A percentile compares a stretch with the other conserved stretches of the same genome.
Conservation (phyloP, 2,888 invertebrate species). For the Calliscelio sp. region DNA sequence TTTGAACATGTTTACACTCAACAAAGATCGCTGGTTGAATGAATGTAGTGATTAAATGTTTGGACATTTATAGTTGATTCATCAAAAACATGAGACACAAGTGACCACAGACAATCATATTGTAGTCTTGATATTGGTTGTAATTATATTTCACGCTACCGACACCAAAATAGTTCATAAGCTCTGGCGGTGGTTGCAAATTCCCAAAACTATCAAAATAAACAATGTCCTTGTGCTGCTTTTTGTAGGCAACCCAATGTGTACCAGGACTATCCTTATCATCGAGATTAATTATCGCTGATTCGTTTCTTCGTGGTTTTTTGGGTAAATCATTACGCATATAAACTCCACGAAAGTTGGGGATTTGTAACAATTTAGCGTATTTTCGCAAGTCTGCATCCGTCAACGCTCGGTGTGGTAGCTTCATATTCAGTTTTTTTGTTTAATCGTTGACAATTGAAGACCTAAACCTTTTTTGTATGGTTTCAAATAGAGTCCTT, state of each 20-base stretch:
- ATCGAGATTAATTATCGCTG: constrained; percentile 8
- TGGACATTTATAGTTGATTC: constrained; percentile 7
- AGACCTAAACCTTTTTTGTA: constrained; percentile 18
- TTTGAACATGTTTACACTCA: constrained; percentile 15
- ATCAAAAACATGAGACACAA: constrained; percentile 23
- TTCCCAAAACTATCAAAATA: constrained; percentile 85
- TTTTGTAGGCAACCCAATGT: constrained; percentile 77
- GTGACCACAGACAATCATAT: constrained; percentile 55
- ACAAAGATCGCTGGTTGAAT: constrained; percentile 7
- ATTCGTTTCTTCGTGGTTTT: background rate
- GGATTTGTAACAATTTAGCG: constrained; percentile 75
- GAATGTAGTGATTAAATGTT: constrained; percentile 7
- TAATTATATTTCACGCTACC: constrained; percentile 77
- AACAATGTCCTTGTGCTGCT: constrained; percentile 76
- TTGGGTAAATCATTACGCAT: constrained; percentile 57
- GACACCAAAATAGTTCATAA: constrained; percentile 75
- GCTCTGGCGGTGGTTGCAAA: constrained; percentile 79
- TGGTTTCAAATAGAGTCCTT: constrained; percentile 69
- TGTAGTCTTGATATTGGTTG: constrained; percentile 76
- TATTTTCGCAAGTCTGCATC: constrained; percentile 78
- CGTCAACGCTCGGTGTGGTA: constrained; percentile 75
- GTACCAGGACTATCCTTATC: constrained; percentile 77
- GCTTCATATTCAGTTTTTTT: background rate
- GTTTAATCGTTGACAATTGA: background rate
- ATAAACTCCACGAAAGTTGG: constrained; percentile 81